These are phyloP conservation scores for Xanthorhoe spadicearia DNA, from an alignment of 2,888 invertebrate genomes.

Conservation along the genomic window DNA sequence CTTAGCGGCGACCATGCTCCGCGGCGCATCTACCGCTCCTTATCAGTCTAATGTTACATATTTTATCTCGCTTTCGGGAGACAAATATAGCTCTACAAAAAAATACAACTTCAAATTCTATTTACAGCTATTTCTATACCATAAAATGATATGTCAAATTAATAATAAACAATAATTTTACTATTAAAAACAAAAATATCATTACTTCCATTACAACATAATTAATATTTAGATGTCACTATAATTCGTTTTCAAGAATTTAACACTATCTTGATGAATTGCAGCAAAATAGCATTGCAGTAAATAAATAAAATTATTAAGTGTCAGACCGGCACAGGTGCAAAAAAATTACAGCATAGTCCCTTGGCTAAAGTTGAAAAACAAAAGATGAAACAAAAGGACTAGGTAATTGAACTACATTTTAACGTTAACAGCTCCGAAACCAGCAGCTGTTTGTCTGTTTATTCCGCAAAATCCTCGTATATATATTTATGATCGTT, in stretches of 20 bases:
- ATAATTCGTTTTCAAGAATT: too few relatives aligned
- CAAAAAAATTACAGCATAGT: too few relatives aligned
- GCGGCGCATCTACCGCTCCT: slow-evolving; percentile 35
- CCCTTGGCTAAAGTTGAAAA: not conserved
- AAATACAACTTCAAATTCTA: not conserved
- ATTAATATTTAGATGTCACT: too few relatives aligned
- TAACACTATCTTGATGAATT: not conserved
- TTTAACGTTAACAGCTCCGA: slow-evolving; percentile 10
- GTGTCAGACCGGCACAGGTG: too few relatives aligned
- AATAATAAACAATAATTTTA: not conserved
- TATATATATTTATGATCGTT: not conserved
- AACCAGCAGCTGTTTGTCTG: not conserved
- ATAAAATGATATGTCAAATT: not conserved
- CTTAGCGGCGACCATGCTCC: slow-evolving; percentile 60
- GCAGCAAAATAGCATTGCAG: too few relatives aligned
- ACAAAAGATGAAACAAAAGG: not conserved
- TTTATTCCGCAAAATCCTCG: not conserved
- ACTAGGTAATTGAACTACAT: slow-evolving; percentile 4
- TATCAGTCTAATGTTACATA: slow-evolving; percentile 17
- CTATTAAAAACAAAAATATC: not conserved
- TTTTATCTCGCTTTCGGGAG: slow-evolving; percentile 4
- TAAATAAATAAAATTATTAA: not conserved
- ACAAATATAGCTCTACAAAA: not conserved
- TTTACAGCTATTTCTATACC: not conserved
- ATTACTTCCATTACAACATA: too few relatives aligned